phyloP scores from a whole-genome alignment of 2,888 invertebrate species.

The Antitype chi region DNA sequence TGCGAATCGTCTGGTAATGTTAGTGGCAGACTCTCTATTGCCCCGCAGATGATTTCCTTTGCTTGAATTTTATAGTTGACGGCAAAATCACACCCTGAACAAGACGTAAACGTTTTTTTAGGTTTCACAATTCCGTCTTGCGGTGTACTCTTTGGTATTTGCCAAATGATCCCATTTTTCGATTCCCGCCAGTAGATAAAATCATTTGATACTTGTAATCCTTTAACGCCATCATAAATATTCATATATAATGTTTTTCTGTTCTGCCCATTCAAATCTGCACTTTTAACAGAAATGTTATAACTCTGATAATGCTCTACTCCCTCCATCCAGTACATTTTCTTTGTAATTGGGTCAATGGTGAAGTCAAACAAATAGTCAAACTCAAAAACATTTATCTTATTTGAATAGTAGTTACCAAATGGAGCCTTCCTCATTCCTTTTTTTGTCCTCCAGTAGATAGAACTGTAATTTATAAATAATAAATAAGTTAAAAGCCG shows the following conservation, averaged over 20 bases:
- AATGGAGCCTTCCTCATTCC: background rate
- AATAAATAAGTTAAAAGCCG: too few relatives aligned
- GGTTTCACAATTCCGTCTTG: background rate
- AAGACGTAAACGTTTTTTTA: background rate
- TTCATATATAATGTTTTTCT: background rate
- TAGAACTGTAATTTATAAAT: conserved; percentile 12
- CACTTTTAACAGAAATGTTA: background rate
- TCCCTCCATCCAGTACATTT: conserved; percentile 12
- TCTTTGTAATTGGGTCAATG: conserved; percentile 16
- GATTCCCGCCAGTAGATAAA: background rate
- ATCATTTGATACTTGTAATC: conserved; percentile 6
- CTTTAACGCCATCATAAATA: too few relatives aligned
- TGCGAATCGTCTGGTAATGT: too few relatives aligned
- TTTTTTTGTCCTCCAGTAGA: conserved; percentile 1
- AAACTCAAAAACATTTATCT: background rate
- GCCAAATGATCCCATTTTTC: background rate
- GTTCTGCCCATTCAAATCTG: conserved; percentile 6
- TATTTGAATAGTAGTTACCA: background rate
- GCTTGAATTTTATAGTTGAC: background rate
- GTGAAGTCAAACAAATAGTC: background rate
- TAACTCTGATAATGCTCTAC: too few relatives aligned
- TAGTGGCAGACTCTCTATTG: background rate
- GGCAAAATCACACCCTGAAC: background rate
- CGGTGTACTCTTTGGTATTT: conserved; percentile 6
- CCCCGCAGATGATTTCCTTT: background rate